Base-by-base conservation (phyloP, 2,113 vertebrate species). In the Furnarius figulus region DNA sequence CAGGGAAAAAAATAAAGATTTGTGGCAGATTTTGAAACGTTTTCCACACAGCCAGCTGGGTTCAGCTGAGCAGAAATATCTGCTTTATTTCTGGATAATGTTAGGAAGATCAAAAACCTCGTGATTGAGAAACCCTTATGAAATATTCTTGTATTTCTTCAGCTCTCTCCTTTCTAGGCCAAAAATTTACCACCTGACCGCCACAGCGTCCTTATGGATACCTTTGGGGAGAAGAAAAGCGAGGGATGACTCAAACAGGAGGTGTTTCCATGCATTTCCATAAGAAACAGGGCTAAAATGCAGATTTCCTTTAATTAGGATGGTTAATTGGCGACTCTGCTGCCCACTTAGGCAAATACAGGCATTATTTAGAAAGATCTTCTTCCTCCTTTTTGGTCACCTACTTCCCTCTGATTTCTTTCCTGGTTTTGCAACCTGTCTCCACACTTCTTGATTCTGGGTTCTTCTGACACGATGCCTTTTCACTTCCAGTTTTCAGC, bases 1-100 rank as follows among this genome's bases (percentile, higher is more conserved):
- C 28, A 55, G 53, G 25, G 23, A 12, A 50, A 50, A 59, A 28
- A 46, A 63, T 47, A 30, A 70, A 88, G 62, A 68, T 75, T 77
- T 79, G 65, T 87, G 82, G 42, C 85, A 95, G 85, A 79, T 95
- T 94, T 93, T 85, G 90, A 95, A 96, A 91, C 91, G 62, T 96
- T 96, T 96, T 95, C 87, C 76, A 87, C 78, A 37, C 75, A 96
- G 75, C 62, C 89, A 96, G 95, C 93, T 96, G 93, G 85, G 63
- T 80, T 96, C 93, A 93, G 81, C 77, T 91, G 81, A 92, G 76
- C 56, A 94, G 85, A 96, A 94, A 68, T 87, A 87, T 91, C 85
- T 94, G 61, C 25, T 84, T 85, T 79, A 58, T 91, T 95, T 93
- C 91, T 96, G 95, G 78, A 39, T 91, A 73, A 82, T n/a, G 53